A percentile compares a stretch with the other conserved stretches of the same genome.
Evolutionary conservation across 1,140 invertebrate species (phyloP).

Genomic region (Melipona quadrifasciata): DNA sequence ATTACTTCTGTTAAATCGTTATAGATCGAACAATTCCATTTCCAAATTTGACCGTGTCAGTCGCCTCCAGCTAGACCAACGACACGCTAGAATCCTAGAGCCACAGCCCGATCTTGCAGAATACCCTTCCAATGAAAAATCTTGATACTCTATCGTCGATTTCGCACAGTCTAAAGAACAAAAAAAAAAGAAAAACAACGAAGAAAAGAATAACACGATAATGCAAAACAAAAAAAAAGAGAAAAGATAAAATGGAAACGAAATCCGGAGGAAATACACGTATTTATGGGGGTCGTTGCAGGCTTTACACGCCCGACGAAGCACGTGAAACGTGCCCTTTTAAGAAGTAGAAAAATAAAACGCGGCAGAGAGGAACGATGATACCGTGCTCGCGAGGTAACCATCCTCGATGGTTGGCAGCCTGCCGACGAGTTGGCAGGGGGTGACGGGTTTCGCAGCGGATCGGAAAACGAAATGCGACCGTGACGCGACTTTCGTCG

Average conservation of each 20-base stretch:
- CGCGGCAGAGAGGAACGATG: background rate
- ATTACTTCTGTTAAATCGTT: no score
- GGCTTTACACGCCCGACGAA: background rate
- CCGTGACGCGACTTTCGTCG: slow-evolving; percentile 5
- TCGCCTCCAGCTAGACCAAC: background rate
- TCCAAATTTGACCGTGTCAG: background rate
- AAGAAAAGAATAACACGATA: background rate
- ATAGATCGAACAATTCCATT: background rate
- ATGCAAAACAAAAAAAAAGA: background rate
- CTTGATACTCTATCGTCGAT: background rate
- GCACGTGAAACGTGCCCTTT: slow-evolving; percentile 5
- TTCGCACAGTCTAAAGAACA: background rate
- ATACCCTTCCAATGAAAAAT: background rate
- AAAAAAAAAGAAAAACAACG: background rate
- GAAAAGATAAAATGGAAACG: background rate
- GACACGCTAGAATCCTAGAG: no score
- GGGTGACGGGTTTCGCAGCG: background rate
- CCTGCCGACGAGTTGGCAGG: slow-evolving; percentile 15
- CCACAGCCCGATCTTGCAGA: background rate
- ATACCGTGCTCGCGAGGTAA: slow-evolving; percentile 1
- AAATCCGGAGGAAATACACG: background rate
- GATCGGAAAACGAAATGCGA: slow-evolving; percentile 13
- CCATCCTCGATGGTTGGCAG: background rate
- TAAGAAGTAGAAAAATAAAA: background rate
- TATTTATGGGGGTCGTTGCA: background rate